These are phyloP conservation scores for Hylia prasina DNA, from an alignment of 2,113 vertebrate species.

Conservation along the genomic window DNA sequence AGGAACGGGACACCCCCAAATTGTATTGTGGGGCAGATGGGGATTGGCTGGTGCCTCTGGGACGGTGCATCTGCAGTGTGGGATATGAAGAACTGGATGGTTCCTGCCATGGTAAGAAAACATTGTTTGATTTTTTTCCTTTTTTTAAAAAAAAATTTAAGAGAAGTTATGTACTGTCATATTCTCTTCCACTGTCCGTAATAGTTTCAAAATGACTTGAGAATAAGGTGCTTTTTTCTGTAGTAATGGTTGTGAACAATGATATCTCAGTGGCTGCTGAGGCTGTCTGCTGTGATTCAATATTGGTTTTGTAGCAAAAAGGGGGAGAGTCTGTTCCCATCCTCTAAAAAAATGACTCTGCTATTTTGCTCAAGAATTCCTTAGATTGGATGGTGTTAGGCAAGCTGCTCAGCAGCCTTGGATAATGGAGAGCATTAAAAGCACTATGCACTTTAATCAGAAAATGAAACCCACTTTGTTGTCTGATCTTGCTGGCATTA, in stretches of 20 bases:
- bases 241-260: background rate
- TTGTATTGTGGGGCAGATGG: constrained; percentile 94
- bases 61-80: constrained; percentile 90
- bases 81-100: constrained; percentile 90
- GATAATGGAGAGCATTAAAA: background rate
- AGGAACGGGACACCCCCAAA: constrained; percentile 92
- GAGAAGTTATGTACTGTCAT: background rate
- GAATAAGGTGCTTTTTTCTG: background rate
- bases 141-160: background rate
- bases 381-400: background rate
- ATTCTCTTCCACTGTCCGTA: background rate
- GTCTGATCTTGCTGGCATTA: background rate
- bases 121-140: fast-evolving
- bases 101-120: constrained; percentile 85
- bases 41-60: constrained; percentile 93
- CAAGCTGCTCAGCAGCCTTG: background rate
- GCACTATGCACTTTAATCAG: background rate
- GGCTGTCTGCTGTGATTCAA: background rate
- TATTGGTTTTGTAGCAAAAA: background rate
- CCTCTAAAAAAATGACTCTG: background rate
- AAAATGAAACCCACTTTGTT: background rate
- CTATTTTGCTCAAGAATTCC: background rate
- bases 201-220: background rate
- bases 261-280: background rate
- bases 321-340: background rate